A percentile compares a stretch with the other conserved stretches of the same genome.
Evolutionary conservation across 1,140 invertebrate species (phyloP).

Genomic region (Drosophila pachea): DNA sequence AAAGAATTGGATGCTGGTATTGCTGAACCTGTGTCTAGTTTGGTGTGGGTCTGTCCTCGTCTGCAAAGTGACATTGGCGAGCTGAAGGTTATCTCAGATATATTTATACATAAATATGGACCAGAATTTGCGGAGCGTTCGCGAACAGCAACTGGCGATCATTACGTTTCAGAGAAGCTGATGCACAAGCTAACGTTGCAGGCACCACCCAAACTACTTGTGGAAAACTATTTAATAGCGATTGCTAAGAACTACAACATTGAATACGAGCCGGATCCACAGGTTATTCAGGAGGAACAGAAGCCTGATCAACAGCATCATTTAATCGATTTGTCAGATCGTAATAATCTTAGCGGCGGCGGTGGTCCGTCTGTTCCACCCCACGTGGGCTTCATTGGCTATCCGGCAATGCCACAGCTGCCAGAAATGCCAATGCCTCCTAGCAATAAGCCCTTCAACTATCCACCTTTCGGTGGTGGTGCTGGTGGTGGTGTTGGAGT

Average conservation of each 20-base stretch:
- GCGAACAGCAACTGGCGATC: slow-evolving; percentile 87
- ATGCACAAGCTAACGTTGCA: slow-evolving; percentile 98
- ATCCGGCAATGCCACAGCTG: slow-evolving; percentile 84
- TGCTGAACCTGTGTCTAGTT: slow-evolving; percentile 95
- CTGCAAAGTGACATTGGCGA: slow-evolving; percentile 88
- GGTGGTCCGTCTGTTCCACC: slow-evolving; percentile 81
- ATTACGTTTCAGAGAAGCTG: slow-evolving; percentile 92
- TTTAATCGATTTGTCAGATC: slow-evolving; percentile 88
- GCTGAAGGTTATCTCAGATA: slow-evolving; percentile 90
- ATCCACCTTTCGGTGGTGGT: slow-evolving; percentile 61
- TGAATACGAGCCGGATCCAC: slow-evolving; percentile 94
- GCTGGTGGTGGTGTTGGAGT: slow-evolving; percentile 34
- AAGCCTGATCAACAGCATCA: slow-evolving; percentile 81
- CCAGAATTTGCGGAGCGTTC: slow-evolving; percentile 94
- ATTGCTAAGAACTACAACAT: slow-evolving; percentile 98
- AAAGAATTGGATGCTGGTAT: slow-evolving; percentile 97
- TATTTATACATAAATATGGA: slow-evolving; percentile 95
- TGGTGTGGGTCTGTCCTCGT: slow-evolving; percentile 97
- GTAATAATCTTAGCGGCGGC: slow-evolving; percentile 82
- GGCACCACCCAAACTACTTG: slow-evolving; percentile 96
- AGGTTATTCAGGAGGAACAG: slow-evolving; percentile 91
- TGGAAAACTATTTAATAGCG: slow-evolving; percentile 97
- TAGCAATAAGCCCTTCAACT: slow-evolving; percentile 75
- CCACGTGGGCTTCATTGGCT: slow-evolving; percentile 87
- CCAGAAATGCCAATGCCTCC: slow-evolving; percentile 80